Evolutionary conservation across 2,888 invertebrate genomes (phyloP).

Genomic region (Acanthococcus lagerstroemiae): DNA sequence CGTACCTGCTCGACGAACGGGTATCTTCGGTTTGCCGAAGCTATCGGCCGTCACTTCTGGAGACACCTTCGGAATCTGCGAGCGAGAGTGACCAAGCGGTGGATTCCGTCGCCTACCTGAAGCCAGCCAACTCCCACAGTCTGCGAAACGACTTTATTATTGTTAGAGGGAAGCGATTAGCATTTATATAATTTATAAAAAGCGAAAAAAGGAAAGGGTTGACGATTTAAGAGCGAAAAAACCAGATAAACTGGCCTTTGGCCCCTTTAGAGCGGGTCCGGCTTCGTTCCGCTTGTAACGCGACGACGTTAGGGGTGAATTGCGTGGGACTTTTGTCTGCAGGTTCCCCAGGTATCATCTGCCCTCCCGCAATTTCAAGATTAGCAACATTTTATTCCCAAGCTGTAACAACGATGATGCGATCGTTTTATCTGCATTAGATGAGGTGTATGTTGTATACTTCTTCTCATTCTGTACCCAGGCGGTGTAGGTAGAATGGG

Average conservation of each 20-base stretch:
- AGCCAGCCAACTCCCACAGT: background rate
- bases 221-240: conserved; percentile 5
- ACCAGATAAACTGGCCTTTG: conserved; percentile 26
- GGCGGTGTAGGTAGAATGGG: no score
- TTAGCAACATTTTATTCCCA: conserved; percentile 27
- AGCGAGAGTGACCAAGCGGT: no score
- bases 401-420: conserved; percentile 9
- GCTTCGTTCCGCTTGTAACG: background rate
- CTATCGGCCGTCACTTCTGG: no score
- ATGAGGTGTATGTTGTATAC: background rate
- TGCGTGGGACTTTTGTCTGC: conserved; percentile 22
- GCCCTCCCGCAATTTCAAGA: conserved; percentile 21
- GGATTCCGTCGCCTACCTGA: background rate
- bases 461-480: no score
- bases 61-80: no score
- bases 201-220: background rate
- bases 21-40: no score
- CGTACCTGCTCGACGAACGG: no score
- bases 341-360: conserved; percentile 5
- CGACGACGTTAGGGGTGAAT: conserved; percentile 12
- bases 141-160: background rate
- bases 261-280: background rate
- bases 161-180: conserved; percentile 2
- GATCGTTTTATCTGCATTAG: background rate
- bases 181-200: background rate